Percentiles rank a stretch among this genome's conserved stretches.
Conservation (phyloP, 2,888 invertebrate genomes). For the Octonoba sinensis region DNA sequence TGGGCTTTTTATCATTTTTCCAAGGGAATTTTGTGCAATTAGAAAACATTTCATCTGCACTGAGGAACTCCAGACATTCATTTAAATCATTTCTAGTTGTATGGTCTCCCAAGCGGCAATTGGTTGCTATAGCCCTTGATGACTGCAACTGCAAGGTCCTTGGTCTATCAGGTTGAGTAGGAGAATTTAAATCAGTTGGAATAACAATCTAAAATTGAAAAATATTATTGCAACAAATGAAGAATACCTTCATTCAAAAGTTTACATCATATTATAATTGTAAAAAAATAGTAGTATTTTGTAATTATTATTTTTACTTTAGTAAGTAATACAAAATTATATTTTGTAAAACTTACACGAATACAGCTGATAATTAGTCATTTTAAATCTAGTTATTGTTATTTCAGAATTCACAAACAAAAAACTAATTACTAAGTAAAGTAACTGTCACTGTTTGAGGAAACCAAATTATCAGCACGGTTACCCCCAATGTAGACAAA, state of each 20-base stretch:
- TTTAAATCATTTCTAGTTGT: constrained; percentile 53
- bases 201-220: constrained; percentile 78
- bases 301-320: background rate
- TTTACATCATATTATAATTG: background rate
- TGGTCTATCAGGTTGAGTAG: constrained; percentile 88
- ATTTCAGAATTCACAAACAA: too few relatives aligned
- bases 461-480: too few relatives aligned
- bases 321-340: background rate
- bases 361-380: too few relatives aligned
- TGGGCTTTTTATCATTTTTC: constrained; percentile 64
- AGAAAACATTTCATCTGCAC: constrained; percentile 61
- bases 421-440: too few relatives aligned
- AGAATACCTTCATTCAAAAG: background rate
- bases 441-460: too few relatives aligned
- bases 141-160: constrained; percentile 87
- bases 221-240: background rate
- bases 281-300: background rate
- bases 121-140: constrained; percentile 81
- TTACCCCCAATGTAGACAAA: too few relatives aligned
- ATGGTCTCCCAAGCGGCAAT: constrained; percentile 76
- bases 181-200: constrained; percentile 82
- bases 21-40: constrained; percentile 65
- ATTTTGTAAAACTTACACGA: too few relatives aligned
- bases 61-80: constrained; percentile 76
- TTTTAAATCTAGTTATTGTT: too few relatives aligned